These are phyloP conservation scores for Poecilia wingei DNA, from an alignment of 2,797 vertebrate genomes.

Conservation along the genomic window DNA sequence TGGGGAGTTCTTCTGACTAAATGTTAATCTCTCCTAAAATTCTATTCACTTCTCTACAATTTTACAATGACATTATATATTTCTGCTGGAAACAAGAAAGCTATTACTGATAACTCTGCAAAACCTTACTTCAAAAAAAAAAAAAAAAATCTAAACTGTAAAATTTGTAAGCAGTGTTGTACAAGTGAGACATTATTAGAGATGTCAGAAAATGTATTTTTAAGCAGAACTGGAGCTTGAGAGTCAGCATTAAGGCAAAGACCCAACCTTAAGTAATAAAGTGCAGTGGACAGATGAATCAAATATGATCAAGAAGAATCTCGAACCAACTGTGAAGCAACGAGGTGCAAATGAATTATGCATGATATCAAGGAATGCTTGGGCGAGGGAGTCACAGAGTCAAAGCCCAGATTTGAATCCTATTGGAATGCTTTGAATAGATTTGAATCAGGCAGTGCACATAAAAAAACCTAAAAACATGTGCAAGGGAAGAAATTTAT, in stretches of 20 bases:
- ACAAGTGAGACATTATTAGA: constrained; percentile 5
- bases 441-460: constrained; percentile 6
- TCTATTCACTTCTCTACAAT: neutral
- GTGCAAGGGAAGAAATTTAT: neutral
- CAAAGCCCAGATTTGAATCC: constrained; percentile 21
- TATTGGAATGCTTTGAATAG: constrained; percentile 1
- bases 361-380: constrained; percentile 8
- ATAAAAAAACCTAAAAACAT: neutral
- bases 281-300: constrained; percentile 8
- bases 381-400: constrained; percentile 1
- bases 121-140: neutral
- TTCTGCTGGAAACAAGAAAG: neutral
- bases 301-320: constrained; percentile 19
- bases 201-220: constrained; percentile 6
- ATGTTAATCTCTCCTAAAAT: neutral
- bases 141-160: neutral
- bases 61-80: neutral
- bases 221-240: neutral
- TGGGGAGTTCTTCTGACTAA: neutral
- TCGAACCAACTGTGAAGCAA: constrained; percentile 8
- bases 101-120: neutral
- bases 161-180: neutral
- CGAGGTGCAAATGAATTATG: constrained; percentile 14
- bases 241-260: neutral
- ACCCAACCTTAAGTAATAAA: neutral